These are phyloP conservation scores for Babyrousa celebensis DNA, from an alignment of 2,797 vertebrate species.

Conservation along the genomic window DNA sequence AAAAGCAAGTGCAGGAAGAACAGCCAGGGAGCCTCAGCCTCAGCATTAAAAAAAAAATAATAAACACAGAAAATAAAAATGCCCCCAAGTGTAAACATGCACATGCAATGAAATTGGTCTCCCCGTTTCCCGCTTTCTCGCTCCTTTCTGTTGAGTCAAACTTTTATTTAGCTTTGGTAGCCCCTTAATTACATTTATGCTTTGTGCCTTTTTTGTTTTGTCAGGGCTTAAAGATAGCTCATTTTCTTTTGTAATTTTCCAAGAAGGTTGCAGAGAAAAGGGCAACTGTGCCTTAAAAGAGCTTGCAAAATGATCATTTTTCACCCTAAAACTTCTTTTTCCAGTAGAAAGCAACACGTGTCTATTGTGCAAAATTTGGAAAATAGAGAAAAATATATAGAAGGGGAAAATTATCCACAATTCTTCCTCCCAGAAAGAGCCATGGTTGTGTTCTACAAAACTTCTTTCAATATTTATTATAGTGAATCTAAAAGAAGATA, in stretches of 20 bases:
- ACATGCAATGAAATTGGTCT: rapidly evolving
- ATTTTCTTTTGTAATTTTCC: conserved; percentile 61
- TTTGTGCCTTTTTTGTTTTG: conserved; percentile 42
- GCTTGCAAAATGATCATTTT: conserved; percentile 33
- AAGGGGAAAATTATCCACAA: neutral
- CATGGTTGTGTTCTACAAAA: neutral
- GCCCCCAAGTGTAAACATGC: conserved; percentile 20
- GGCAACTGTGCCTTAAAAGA: conserved; percentile 36
- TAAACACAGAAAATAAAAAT: neutral
- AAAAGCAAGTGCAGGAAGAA: neutral
- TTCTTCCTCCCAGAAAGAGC: neutral
- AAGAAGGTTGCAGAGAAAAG: conserved; percentile 67
- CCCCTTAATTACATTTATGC: conserved; percentile 71
- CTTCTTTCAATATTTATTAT: neutral
- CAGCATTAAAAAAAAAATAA: neutral
- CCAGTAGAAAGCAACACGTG: neutral
- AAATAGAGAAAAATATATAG: conserved; percentile 34
- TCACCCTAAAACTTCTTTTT: neutral
- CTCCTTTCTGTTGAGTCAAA: neutral
- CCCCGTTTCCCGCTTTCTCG: neutral
- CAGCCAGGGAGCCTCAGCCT: conserved; percentile 48
- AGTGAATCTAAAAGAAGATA: neutral
- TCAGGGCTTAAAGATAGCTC: neutral
- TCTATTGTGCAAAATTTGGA: neutral
- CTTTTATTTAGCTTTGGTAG: neutral